These are phyloP conservation scores for Mirounga angustirostris DNA, from an alignment of 2,113 vertebrate genomes.

Conservation along the genomic window DNA sequence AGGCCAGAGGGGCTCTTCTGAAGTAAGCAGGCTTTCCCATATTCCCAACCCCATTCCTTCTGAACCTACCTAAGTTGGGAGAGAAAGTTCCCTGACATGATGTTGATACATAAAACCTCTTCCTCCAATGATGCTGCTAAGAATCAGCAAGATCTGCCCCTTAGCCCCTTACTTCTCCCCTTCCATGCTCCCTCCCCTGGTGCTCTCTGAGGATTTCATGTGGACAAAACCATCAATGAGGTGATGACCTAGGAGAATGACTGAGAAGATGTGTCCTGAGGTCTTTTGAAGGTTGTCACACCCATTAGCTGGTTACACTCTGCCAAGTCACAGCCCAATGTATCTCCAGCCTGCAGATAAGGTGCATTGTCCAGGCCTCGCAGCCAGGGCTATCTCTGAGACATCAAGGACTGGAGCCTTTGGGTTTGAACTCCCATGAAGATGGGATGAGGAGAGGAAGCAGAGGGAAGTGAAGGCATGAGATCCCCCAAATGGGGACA, in stretches of 20 bases:
- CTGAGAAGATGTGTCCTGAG: neutral
- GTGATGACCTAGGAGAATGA: neutral
- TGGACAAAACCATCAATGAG: neutral
- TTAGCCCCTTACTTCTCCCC: neutral
- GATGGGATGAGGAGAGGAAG: neutral
- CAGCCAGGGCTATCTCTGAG: neutral
- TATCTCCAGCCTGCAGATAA: neutral
- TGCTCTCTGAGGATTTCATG: neutral
- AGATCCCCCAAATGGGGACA: neutral
- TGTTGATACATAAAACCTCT: neutral
- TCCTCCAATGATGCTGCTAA: neutral
- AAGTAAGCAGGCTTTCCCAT: neutral
- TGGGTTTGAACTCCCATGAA: neutral
- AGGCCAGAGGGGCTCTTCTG: neutral
- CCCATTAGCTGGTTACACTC: neutral
- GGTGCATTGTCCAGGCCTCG: neutral
- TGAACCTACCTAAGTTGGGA: neutral
- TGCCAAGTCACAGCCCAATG: neutral
- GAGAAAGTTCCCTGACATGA: neutral
- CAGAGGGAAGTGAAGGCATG: neutral
- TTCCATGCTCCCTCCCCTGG: rapidly evolving
- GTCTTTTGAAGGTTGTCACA: neutral
- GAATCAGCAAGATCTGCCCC: neutral
- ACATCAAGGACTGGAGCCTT: neutral
- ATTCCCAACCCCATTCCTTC: neutral